Evolutionary conservation across 2,797 vertebrate species (phyloP), one percentile per base, ranked within the genome.

Genomic region (Gymnoscopelus braueri): DNA sequence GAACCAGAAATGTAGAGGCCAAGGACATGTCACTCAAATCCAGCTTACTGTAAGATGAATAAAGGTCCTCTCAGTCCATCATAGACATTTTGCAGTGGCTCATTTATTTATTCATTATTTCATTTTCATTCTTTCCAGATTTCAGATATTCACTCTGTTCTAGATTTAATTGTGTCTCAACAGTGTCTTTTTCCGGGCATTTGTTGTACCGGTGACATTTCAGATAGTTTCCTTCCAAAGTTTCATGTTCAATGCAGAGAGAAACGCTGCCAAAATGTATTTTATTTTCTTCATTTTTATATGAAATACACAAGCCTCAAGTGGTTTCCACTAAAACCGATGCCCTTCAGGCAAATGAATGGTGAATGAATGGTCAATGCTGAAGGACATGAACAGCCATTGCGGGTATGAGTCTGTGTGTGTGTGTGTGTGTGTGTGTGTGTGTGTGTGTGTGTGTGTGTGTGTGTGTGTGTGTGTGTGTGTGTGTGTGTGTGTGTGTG

Each of bases 231-330:
- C 77, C 78, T 72, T 78, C 32, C 32, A 63, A 78, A 77, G 74
- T 79, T 74, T 11, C 13, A 19, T n/a, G 9, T 19, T 69, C 55
- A 64, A 65, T 71, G 59, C 67, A 66, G 64, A 86, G 29, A 77
- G 59, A 79, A 72, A 77, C 78, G 78, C 68, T 71, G 63, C 32
- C 64, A 71, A 87, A 87, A 88, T 87, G 81, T 80, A 85, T 91
- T 90, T 87, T 60, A 69, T 79, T 73, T 81, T 56, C 29, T 67
- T 71, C 73, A 74, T 87, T 84, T 64, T 85, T 51, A 71, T 59
- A 24, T 75, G 67, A 67, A 78, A 74, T 65, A 74, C 74, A 78
- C 71, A 59, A 60, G 65, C 52, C 74, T 84, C 77, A 73, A 91
- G 79, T 81, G 86, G 59, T 78, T 87, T 70, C 71, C 73, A 77